Percentiles rank a stretch among this genome's conserved stretches.
phyloP scores from a whole-genome alignment of 2,113 vertebrate genomes.

The Galeopterus variegatus region DNA sequence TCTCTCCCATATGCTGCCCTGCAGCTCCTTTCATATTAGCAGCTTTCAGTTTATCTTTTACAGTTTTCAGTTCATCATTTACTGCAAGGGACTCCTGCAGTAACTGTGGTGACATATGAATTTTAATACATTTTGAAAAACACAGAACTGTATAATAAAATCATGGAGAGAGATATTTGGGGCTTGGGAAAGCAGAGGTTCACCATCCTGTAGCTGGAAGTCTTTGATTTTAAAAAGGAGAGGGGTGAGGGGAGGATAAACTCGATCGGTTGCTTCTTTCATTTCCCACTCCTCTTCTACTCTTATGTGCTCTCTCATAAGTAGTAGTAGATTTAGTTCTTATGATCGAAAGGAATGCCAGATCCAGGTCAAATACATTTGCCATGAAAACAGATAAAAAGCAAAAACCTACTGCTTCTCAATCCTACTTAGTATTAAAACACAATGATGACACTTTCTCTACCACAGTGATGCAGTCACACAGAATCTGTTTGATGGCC shows the following conservation, averaged over 20 bases:
- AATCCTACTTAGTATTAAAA: background rate
- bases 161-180: background rate
- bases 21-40: no score
- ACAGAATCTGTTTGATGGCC: background rate
- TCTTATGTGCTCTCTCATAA: background rate
- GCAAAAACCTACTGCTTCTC: background rate
- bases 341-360: background rate
- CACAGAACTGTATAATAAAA: background rate
- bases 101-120: background rate
- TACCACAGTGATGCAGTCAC: no score
- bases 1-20: no score
- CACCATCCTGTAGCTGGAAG: background rate
- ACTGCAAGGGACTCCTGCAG: no score
- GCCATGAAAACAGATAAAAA: background rate
- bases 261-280: background rate
- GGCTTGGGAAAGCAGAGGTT: background rate
- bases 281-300: background rate
- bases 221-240: background rate
- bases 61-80: background rate
- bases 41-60: background rate
- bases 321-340: no score
- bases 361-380: background rate
- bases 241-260: background rate
- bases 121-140: background rate
- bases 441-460: background rate